A percentile compares a stretch with the other conserved stretches of the same genome.
These are phyloP conservation scores for Ecdyonurus torrentis DNA, from an alignment of 2,888 invertebrate species.

Conservation along the genomic window DNA sequence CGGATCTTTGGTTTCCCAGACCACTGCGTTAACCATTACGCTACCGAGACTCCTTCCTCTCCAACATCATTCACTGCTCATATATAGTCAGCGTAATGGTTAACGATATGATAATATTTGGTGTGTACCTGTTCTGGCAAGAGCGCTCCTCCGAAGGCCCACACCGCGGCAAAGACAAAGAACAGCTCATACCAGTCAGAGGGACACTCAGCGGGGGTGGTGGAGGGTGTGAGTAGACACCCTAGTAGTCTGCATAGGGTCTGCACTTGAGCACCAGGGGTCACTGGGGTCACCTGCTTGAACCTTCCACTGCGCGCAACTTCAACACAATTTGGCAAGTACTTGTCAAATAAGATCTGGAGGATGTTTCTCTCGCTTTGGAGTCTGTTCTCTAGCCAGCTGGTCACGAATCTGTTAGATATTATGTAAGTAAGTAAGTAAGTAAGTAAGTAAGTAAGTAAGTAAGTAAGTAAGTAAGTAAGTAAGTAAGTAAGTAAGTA, in stretches of 20 bases:
- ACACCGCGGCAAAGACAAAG: constrained; percentile 76
- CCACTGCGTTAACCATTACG: too few relatives aligned
- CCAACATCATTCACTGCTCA: too few relatives aligned
- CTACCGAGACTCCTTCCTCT: too few relatives aligned
- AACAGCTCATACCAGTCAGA: constrained; percentile 91
- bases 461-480: too few relatives aligned
- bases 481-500: too few relatives aligned
- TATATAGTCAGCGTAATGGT: too few relatives aligned
- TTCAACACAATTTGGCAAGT: constrained; percentile 71
- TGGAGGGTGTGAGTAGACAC: constrained; percentile 59
- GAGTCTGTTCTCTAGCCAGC: constrained; percentile 69
- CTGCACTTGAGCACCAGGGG: constrained; percentile 75
- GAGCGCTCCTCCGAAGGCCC: constrained; percentile 86
- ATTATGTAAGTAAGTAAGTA: too few relatives aligned
- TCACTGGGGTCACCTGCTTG: constrained; percentile 69
- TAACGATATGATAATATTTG: too few relatives aligned
- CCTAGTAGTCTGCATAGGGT: constrained; percentile 78
- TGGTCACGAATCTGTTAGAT: constrained; percentile 68
- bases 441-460: too few relatives aligned
- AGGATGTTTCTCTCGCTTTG: constrained; percentile 62
- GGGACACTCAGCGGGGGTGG: constrained; percentile 73
- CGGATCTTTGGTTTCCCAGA: too few relatives aligned
- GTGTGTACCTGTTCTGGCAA: constrained; percentile 57
- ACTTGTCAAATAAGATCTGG: constrained; percentile 81
- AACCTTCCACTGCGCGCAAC: constrained; percentile 47